phyloP scores from a whole-genome alignment of 1,140 invertebrate species.

The Platorchestia sp. region DNA sequence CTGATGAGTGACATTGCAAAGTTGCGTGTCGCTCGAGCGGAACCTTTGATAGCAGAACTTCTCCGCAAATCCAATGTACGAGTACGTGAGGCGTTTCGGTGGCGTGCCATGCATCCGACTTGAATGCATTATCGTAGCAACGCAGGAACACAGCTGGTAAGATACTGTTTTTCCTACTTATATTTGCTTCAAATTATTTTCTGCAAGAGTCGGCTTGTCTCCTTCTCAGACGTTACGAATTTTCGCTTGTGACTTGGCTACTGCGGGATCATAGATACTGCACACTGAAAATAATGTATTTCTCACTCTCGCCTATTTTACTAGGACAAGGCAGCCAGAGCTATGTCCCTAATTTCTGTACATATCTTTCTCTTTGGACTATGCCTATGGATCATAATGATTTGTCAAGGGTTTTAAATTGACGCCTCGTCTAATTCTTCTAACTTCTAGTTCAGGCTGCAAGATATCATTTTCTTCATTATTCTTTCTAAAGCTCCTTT shows the following conservation, averaged over 20 bases:
- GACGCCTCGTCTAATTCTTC: neutral
- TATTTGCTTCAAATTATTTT: neutral
- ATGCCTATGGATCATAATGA: neutral
- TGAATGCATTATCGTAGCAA: neutral
- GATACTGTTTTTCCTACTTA: neutral
- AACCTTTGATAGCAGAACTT: constrained; percentile 28
- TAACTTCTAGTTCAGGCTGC: neutral
- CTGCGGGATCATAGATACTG: neutral
- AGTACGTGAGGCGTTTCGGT: neutral
- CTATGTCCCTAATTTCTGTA: neutral
- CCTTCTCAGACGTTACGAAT: neutral
- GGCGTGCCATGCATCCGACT: neutral
- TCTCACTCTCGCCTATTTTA: neutral
- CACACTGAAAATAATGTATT: neutral
- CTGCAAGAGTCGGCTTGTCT: neutral
- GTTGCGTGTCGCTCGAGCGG: constrained; percentile 23
- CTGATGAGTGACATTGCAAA: constrained; percentile 50
- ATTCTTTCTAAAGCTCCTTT: neutral
- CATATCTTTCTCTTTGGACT: neutral
- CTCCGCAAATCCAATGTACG: neutral
- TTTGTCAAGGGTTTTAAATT: neutral
- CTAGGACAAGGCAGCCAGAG: neutral
- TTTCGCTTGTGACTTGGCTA: neutral
- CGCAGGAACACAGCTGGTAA: too few relatives aligned
- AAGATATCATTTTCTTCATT: neutral